phyloP scores from a whole-genome alignment of 2,113 vertebrate species.

The Esox niger region DNA sequence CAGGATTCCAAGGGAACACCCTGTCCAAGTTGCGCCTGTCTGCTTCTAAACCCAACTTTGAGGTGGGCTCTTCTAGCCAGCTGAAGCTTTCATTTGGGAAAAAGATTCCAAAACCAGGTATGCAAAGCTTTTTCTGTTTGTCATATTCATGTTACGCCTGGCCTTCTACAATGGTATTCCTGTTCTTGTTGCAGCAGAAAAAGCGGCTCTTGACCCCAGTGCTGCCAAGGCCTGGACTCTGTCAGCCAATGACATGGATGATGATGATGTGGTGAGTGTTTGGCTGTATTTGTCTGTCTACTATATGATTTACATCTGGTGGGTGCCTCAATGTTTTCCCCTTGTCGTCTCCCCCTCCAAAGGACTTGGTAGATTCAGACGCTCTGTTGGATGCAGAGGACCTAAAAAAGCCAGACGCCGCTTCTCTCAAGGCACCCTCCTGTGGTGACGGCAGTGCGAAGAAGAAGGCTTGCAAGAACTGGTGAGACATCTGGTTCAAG shows the following conservation, averaged over 20 bases:
- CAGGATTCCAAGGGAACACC: conserved; percentile 71
- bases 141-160: too few species aligned
- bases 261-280: conserved; percentile 83
- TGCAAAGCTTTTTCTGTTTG: neutral
- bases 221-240: conserved; percentile 87
- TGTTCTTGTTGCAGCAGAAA: conserved; percentile 64
- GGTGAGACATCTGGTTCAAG: too few species aligned
- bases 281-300: neutral
- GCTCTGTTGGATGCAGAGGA: conserved; percentile 89
- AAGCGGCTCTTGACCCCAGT: conserved; percentile 81
- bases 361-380: conserved; percentile 94
- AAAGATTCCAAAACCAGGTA: conserved; percentile 66
- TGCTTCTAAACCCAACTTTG: conserved; percentile 87
- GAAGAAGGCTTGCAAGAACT: conserved; percentile 95
- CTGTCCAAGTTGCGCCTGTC: conserved; percentile 72
- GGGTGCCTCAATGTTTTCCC: neutral
- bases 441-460: conserved; percentile 82
- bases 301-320: neutral
- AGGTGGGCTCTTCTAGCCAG: conserved; percentile 89
- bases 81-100: conserved; percentile 82
- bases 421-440: conserved; percentile 75
- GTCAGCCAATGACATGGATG: conserved; percentile 87
- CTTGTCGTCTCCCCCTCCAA: neutral
- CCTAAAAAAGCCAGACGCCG: conserved; percentile 87
- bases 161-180: neutral